Evolutionary conservation across 2,113 vertebrate species (phyloP), one percentile per base, ranked within the genome.

Genomic region (Caranx melampygus): DNA sequence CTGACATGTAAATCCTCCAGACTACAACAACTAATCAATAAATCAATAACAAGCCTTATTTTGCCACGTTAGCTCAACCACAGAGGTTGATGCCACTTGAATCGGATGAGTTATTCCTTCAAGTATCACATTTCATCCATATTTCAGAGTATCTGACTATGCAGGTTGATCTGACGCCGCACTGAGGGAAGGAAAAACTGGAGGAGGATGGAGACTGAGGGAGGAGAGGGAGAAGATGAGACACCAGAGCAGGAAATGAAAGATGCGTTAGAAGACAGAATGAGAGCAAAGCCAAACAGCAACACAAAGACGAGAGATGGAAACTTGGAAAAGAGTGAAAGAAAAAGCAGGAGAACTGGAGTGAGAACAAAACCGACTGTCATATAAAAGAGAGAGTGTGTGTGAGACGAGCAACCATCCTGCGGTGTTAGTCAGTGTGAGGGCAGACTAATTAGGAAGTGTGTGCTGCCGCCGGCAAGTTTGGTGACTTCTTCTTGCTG

Each of bases 401-500:
- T 47, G 83, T 35, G 76, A 84, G 82, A 20, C 61, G 72, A 80
- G 84, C 77, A 78, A 63, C 84, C 13, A 60, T 81, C 88, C 87
- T 9, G 84, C 40, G 58, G 82, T 63, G 88, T 68, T 57, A 60
- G 86, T 64, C 83, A 75, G 85, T 83, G 78, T 77, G 85, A 85
- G 79, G 79, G 86, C 75, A 78, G 85, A 71, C 89, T 92, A 92
- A 93, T 92, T 91, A 89, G 92, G 66, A 83, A 64, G 64, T 62
- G 88, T 83, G 78, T 10, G 37, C 73, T 14, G 76, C 77, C 57
- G 61, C 75, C 16, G 86, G 90, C 89, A 83, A 79, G 52, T 84
- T 72, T 57, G 86, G 86, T 20, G 83, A 82, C 89, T 88, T 65
- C 55, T 74, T 83, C 87, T 88, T 31, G 75, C 75, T 77, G 67